Conservation (phyloP, 2,797 vertebrate genomes). For the Diglossa cyanea region DNA sequence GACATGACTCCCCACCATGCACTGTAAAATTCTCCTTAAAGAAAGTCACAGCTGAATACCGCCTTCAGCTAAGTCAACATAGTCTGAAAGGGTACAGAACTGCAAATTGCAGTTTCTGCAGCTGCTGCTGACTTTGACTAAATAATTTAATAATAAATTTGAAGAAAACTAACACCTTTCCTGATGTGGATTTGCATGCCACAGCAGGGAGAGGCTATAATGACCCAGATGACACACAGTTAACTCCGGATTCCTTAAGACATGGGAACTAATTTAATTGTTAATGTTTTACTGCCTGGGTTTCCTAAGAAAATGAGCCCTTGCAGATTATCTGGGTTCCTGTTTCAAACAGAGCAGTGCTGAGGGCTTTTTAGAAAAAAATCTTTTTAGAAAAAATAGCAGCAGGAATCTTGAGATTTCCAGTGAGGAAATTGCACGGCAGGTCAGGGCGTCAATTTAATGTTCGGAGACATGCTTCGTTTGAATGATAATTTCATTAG, state of each 20-base stretch:
- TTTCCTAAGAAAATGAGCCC: conserved; percentile 19
- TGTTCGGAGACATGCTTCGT: conserved; percentile 62
- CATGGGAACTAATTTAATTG: not conserved
- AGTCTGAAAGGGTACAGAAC: not conserved
- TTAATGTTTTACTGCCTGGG: not conserved
- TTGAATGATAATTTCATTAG: conserved; percentile 79
- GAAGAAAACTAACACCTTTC: not conserved
- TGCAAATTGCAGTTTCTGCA: not conserved
- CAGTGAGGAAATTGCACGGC: conserved; percentile 30
- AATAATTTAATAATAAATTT: not conserved
- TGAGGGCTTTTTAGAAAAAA: not conserved
- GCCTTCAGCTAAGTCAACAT: not conserved
- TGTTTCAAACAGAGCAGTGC: not conserved
- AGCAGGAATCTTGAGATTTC: not conserved
- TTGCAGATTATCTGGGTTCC: not conserved
- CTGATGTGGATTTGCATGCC: not conserved
- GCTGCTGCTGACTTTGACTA: not conserved
- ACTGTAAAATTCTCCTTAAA: not conserved
- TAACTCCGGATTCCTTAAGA: not conserved
- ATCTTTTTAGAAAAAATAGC: not conserved
- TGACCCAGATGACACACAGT: not conserved
- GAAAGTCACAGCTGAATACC: not conserved
- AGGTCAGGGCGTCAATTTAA: conserved; percentile 50
- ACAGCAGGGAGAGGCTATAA: not conserved
- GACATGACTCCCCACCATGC: not conserved